A percentile compares a stretch with the other conserved stretches of the same genome.
These are phyloP conservation scores for Sphinx pinastri DNA, from an alignment of 2,888 invertebrate genomes.

Conservation along the genomic window DNA sequence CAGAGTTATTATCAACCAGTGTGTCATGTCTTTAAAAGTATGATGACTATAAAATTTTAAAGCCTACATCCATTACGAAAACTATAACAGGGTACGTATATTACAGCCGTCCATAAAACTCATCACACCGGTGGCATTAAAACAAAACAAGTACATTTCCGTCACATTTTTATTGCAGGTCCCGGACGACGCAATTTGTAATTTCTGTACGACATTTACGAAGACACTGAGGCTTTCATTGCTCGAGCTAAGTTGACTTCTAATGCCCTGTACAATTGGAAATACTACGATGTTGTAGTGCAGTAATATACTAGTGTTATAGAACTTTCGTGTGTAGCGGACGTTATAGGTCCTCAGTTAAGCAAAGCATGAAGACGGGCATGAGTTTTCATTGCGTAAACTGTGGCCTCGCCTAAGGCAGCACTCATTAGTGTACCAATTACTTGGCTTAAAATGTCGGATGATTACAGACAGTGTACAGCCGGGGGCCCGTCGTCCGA, in stretches of 20 bases:
- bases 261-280: no score
- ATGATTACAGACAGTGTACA: slow-evolving; percentile 70
- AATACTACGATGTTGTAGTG: no score
- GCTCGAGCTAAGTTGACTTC: no score
- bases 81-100: slow-evolving; percentile 7
- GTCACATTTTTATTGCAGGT: slow-evolving; percentile 25
- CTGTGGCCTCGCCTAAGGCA: slow-evolving; percentile 75
- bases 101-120: slow-evolving; percentile 13
- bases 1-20: slow-evolving; percentile 20
- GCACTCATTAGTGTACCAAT: slow-evolving; percentile 76
- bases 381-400: slow-evolving; percentile 71
- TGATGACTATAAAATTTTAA: slow-evolving; percentile 24
- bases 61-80: slow-evolving; percentile 13
- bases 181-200: slow-evolving; percentile 21
- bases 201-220: slow-evolving; percentile 21
- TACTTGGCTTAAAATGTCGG: slow-evolving; percentile 76
- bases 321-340: no score
- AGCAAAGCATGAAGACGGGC: no score
- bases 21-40: slow-evolving; percentile 25
- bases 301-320: no score
- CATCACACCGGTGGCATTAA: slow-evolving; percentile 23
- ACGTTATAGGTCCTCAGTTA: no score
- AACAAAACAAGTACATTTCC: slow-evolving; percentile 20
- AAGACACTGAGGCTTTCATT: slow-evolving; percentile 29
- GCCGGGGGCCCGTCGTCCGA: slow-evolving; percentile 64